Percentiles rank a stretch among this genome's conserved stretches.
Evolutionary conservation across 2,113 vertebrate genomes (phyloP).

Genomic region (Serinus canaria): DNA sequence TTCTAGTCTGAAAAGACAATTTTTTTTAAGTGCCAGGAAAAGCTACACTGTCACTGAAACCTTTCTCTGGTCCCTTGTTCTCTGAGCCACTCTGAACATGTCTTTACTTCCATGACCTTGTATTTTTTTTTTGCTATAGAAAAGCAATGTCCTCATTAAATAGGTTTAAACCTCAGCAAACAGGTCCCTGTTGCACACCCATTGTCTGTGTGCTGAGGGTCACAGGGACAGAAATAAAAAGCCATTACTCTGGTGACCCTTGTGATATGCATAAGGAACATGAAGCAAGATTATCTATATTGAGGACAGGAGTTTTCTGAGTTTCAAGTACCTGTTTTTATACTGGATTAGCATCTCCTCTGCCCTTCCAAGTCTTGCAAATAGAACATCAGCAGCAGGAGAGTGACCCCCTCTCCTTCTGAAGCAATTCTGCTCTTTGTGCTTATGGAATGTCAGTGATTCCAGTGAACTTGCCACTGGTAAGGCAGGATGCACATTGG

Average conservation of each 20-base stretch:
- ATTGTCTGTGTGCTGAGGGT: not conserved
- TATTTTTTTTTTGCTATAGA: not conserved
- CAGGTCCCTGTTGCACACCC: not conserved
- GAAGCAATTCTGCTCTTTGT: not conserved
- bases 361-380: not conserved
- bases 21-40: not conserved
- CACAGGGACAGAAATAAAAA: not conserved
- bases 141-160: constrained; percentile 1
- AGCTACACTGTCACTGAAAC: not conserved
- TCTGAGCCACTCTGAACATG: not conserved
- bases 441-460: not conserved
- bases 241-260: not conserved
- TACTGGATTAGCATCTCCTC: not conserved
- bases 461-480: not conserved
- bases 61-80: not conserved
- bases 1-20: not conserved
- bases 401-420: not conserved
- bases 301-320: not conserved
- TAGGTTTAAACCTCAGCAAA: not conserved
- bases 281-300: not conserved
- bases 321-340: not conserved
- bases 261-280: not conserved
- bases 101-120: not conserved
- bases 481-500: not conserved
- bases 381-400: not conserved